Percentiles rank a stretch among this genome's conserved stretches.
These are phyloP conservation scores for Synaphobranchus kaupii DNA, from an alignment of 2,797 vertebrate species.

Conservation along the genomic window DNA sequence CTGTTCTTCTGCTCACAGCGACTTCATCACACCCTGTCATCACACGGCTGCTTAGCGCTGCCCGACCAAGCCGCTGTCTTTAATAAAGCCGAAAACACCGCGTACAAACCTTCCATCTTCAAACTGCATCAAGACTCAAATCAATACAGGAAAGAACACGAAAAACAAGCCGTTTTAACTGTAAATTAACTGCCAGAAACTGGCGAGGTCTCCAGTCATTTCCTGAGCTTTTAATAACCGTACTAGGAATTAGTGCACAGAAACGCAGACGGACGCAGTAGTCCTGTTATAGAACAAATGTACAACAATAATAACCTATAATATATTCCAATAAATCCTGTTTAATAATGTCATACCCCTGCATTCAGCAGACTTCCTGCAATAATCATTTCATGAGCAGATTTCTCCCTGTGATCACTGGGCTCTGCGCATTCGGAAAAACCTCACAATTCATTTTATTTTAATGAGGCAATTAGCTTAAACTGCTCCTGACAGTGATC, in stretches of 20 bases:
- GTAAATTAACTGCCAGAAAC: background rate
- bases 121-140: slow-evolving; percentile 8
- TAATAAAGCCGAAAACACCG: background rate
- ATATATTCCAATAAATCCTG: background rate
- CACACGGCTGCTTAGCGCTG: slow-evolving; percentile 51
- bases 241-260: slow-evolving; percentile 53
- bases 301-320: background rate
- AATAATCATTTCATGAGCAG: background rate
- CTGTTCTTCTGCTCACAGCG: slow-evolving; percentile 60
- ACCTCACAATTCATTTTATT: background rate
- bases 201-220: slow-evolving; percentile 50
- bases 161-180: slow-evolving; percentile 60
- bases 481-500: background rate
- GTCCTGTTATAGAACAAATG: background rate
- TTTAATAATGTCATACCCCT: slow-evolving; percentile 1
- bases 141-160: slow-evolving; percentile 55
- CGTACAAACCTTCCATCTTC: background rate
- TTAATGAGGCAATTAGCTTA: background rate
- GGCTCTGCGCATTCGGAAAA: background rate
- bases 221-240: slow-evolving; percentile 63
- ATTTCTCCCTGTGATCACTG: background rate
- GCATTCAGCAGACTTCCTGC: background rate
- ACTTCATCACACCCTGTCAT: slow-evolving; percentile 67
- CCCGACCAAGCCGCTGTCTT: background rate
- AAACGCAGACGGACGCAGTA: background rate